phyloP scores from a whole-genome alignment of 35 echinoderm and acorn worm genomes.

The Strongylocentrotus purpuratus region DNA sequence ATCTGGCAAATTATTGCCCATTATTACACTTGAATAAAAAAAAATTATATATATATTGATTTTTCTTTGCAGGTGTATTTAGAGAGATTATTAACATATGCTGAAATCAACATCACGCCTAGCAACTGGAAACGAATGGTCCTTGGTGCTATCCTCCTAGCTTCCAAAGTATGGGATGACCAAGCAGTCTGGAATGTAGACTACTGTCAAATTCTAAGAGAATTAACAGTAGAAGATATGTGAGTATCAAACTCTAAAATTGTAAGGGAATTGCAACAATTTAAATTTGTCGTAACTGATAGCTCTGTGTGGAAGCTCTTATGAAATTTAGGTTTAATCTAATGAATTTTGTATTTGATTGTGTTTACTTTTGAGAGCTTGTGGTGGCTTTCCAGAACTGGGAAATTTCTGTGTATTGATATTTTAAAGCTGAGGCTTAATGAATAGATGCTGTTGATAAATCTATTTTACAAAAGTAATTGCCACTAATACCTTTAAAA shows the following conservation, averaged over 20 bases:
- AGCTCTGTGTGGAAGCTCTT: not conserved
- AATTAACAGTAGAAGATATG: constrained; percentile 97
- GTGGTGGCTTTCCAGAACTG: too few species aligned
- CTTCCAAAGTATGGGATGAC: constrained; percentile 99
- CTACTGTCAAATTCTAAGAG: constrained; percentile 98
- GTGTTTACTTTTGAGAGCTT: too few species aligned
- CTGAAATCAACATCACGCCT: constrained; percentile 94
- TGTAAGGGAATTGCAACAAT: too few species aligned
- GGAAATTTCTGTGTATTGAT: too few species aligned
- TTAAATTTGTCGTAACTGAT: not conserved
- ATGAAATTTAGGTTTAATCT: too few species aligned
- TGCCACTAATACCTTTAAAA: too few species aligned
- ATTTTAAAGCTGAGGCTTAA: too few species aligned
- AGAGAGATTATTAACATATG: constrained; percentile 96
- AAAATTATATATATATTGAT: not conserved
- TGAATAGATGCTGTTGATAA: too few species aligned
- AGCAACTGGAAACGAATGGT: constrained; percentile 97
- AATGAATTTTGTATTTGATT: too few species aligned
- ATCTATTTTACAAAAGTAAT: too few species aligned
- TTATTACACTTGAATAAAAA: too few species aligned
- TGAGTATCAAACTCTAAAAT: constrained; percentile 47
- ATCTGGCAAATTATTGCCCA: too few species aligned
- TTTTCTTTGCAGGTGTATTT: constrained; percentile 76
- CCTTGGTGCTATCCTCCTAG: constrained; percentile 90
- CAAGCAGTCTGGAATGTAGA: constrained; percentile 99